These are phyloP conservation scores for Protosalanx chinensis DNA, from an alignment of 2,797 vertebrate species.

Conservation along the genomic window DNA sequence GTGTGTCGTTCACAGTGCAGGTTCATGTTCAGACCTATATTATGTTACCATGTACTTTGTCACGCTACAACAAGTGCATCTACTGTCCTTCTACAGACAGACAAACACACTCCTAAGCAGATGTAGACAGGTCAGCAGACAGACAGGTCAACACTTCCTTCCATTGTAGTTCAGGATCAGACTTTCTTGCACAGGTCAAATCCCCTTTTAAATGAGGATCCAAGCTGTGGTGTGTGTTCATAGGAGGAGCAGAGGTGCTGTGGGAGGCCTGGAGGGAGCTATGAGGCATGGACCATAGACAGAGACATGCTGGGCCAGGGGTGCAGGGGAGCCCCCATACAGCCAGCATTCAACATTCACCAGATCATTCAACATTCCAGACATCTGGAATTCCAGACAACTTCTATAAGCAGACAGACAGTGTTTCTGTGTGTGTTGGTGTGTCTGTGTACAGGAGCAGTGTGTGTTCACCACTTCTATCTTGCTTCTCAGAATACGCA, in stretches of 20 bases:
- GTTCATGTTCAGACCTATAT: no score
- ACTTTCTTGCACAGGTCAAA: no score
- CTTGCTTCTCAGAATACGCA: no score
- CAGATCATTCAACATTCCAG: constrained; percentile 7
- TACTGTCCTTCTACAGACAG: background rate
- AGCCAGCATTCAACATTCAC: background rate
- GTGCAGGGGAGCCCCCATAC: background rate
- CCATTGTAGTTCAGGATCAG: no score
- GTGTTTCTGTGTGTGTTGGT: constrained; percentile 12
- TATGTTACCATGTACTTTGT: no score
- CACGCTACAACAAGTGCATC: background rate
- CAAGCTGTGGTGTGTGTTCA: constrained; percentile 10
- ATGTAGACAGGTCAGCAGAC: background rate
- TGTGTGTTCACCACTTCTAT: background rate
- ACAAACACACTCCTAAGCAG: background rate
- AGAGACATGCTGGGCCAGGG: background rate
- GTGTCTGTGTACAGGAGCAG: background rate
- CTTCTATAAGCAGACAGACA: background rate
- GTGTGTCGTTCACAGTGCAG: no score
- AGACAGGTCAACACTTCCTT: background rate
- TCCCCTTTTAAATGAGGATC: background rate
- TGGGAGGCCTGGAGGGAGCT: background rate
- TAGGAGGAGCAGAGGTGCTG: background rate
- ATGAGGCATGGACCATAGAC: background rate
- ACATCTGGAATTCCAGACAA: constrained; percentile 7